A percentile compares a stretch with the other conserved stretches of the same genome.
These are phyloP conservation scores for Rhagonycha fulva DNA, from an alignment of 2,888 invertebrate genomes.

Conservation along the genomic window DNA sequence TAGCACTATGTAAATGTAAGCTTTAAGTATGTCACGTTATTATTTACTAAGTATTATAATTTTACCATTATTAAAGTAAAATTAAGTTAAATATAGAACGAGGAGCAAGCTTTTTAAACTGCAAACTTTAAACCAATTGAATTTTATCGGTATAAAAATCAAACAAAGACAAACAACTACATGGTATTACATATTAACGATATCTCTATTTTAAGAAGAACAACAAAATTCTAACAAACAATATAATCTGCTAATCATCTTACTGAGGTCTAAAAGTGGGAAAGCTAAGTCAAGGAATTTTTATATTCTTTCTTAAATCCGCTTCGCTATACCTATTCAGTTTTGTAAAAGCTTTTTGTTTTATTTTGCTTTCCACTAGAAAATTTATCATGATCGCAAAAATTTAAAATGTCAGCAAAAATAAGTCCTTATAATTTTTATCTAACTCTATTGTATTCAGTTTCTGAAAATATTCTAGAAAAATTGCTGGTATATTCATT, in stretches of 20 bases:
- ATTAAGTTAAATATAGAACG: constrained; percentile 9
- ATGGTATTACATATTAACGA: not conserved
- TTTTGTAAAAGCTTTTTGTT: not conserved
- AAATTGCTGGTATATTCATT: no score
- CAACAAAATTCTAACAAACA: constrained; percentile 2
- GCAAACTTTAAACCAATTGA: constrained; percentile 3
- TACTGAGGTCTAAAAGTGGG: constrained; percentile 8
- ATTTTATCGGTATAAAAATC: constrained; percentile 2
- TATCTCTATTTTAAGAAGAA: constrained; percentile 3
- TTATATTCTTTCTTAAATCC: constrained; percentile 4
- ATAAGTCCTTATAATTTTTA: no score
- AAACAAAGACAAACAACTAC: not conserved
- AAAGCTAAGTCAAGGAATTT: constrained; percentile 9
- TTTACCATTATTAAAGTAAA: constrained; percentile 8
- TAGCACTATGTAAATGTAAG: constrained; percentile 9
- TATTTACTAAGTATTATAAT: constrained; percentile 17
- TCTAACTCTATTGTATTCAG: not conserved
- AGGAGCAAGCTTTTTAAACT: constrained; percentile 5
- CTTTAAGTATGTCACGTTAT: constrained; percentile 14
- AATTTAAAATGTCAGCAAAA: not conserved
- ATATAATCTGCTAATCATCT: constrained; percentile 23
- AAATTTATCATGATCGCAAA: not conserved
- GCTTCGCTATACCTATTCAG: constrained; percentile 3
- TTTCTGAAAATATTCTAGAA: no score
- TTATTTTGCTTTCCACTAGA: not conserved